Conservation (phyloP, 2,113 vertebrate species). For the Heterocephalus glaber region DNA sequence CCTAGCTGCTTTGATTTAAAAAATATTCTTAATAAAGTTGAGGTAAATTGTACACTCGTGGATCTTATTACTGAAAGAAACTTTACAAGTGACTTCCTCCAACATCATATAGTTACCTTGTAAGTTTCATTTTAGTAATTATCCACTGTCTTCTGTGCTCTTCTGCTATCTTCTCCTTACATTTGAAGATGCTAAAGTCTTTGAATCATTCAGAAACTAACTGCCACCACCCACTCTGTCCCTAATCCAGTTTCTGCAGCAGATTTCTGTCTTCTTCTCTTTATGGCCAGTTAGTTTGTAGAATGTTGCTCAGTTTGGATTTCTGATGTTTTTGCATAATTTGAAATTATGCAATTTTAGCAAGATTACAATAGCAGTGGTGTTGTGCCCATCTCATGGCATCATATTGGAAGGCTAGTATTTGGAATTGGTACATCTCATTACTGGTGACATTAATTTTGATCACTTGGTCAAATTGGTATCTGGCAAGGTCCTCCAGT, state of each 20-base stretch:
- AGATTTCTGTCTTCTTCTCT: background rate
- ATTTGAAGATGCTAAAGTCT: background rate
- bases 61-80: background rate
- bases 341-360: background rate
- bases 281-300: background rate
- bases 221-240: background rate
- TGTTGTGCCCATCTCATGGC: background rate
- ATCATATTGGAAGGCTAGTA: background rate
- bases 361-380: background rate
- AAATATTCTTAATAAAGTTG: slow-evolving; percentile 32
- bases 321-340: background rate
- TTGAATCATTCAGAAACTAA: background rate
- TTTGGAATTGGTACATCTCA: background rate
- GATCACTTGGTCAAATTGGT: background rate
- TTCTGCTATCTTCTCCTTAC: background rate
- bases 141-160: background rate
- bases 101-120: background rate
- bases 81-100: background rate
- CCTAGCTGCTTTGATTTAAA: background rate
- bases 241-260: background rate
- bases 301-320: background rate
- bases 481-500: background rate
- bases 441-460: background rate
- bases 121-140: background rate
- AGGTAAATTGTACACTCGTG: background rate